Percentiles rank a stretch among this genome's conserved stretches.
Conservation (phyloP, 2,888 invertebrate species). For the Eugnorisma glareosa region DNA sequence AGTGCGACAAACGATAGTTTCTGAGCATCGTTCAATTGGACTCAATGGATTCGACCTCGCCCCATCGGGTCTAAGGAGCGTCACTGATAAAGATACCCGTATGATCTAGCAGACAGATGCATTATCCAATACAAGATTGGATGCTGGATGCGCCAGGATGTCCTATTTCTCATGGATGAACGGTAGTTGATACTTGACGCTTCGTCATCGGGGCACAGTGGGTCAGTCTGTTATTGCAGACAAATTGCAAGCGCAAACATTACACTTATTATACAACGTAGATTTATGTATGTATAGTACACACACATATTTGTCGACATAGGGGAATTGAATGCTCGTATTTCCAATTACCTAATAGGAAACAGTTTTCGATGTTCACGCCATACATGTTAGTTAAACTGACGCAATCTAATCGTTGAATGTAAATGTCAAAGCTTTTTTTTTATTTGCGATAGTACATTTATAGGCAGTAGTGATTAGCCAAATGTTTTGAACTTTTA, state of each 20-base stretch:
- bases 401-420: constrained; percentile 11
- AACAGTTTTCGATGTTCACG: constrained; percentile 13
- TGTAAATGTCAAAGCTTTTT: constrained; percentile 9
- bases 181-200: constrained; percentile 40
- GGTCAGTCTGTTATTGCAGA: constrained; percentile 37
- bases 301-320: constrained; percentile 25
- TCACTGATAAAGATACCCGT: constrained; percentile 64
- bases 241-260: constrained; percentile 42
- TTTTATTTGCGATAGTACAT: not conserved
- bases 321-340: constrained; percentile 18
- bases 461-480: constrained; percentile 10
- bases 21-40: constrained; percentile 80
- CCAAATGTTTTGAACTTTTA: constrained; percentile 1
- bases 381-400: constrained; percentile 8
- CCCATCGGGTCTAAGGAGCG: constrained; percentile 60
- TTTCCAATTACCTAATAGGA: constrained; percentile 43
- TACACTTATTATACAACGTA: not conserved
- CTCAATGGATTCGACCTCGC: constrained; percentile 86
- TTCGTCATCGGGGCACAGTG: constrained; percentile 18
- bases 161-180: constrained; percentile 56
- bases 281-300: not conserved
- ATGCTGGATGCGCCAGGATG: constrained; percentile 58
- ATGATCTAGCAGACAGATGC: constrained; percentile 62
- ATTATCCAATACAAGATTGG: constrained; percentile 63
- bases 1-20: constrained; percentile 69